phyloP scores from a whole-genome alignment of 1,140 invertebrate species.

The Drosophila pseudoobscura region DNA sequence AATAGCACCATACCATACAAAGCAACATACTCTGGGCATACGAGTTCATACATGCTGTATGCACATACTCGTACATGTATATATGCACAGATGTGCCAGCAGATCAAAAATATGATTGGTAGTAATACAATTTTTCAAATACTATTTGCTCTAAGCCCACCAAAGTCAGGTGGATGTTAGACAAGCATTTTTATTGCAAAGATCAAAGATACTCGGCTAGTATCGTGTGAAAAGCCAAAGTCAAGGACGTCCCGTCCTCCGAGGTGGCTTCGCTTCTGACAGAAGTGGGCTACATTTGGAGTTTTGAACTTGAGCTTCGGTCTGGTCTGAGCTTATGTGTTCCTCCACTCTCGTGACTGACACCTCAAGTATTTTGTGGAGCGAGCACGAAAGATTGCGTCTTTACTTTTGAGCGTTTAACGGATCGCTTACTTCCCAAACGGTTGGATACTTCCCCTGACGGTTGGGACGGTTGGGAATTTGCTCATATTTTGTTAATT shows the following conservation, averaged over 20 bases:
- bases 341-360: slow-evolving; percentile 25
- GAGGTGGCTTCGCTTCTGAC: slow-evolving; percentile 10
- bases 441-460: slow-evolving; percentile 19
- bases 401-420: slow-evolving; percentile 7
- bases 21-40: not conserved
- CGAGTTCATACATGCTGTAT: not conserved
- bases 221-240: slow-evolving; percentile 44
- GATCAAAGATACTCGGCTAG: not conserved
- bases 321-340: slow-evolving; percentile 9
- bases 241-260: slow-evolving; percentile 30
- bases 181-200: slow-evolving; percentile 33
- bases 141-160: slow-evolving; percentile 19
- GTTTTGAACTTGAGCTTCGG: slow-evolving; percentile 30
- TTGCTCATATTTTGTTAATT: slow-evolving; percentile 29
- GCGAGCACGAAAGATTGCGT: slow-evolving; percentile 10
- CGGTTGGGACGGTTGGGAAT: slow-evolving; percentile 29
- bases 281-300: slow-evolving; percentile 31
- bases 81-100: slow-evolving; percentile 6
- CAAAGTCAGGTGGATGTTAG: slow-evolving; percentile 19
- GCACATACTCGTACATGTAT: not conserved
- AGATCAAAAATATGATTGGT: slow-evolving; percentile 31
- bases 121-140: slow-evolving; percentile 19
- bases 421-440: slow-evolving; percentile 21
- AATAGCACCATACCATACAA: slow-evolving; percentile 1
- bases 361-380: slow-evolving; percentile 12